These are phyloP conservation scores for Drusus annulatus DNA, from an alignment of 1,140 invertebrate species.

Conservation along the genomic window DNA sequence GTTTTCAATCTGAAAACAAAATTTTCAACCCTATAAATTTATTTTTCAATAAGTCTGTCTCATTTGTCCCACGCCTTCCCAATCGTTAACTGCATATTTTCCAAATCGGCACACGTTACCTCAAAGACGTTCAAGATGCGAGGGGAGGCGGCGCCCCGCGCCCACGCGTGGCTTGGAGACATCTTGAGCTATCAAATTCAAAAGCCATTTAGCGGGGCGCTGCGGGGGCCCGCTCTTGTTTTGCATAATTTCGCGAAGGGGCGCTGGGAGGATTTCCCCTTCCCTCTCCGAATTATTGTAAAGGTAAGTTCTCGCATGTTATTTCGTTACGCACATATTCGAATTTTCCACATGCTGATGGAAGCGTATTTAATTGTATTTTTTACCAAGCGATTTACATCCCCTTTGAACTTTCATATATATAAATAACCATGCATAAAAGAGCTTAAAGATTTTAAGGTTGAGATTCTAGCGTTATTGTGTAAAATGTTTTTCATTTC, in stretches of 20 bases:
- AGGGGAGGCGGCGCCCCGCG: not conserved
- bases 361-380: no score
- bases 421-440: no score
- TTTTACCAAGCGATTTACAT: no score
- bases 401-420: no score
- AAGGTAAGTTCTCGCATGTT: slow-evolving; percentile 13
- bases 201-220: slow-evolving; percentile 56
- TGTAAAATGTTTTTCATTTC: no score
- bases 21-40: not conserved
- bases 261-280: not conserved
- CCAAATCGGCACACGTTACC: slow-evolving; percentile 35
- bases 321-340: not conserved
- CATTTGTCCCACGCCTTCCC: slow-evolving; percentile 13
- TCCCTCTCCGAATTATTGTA: not conserved
- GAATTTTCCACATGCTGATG: not conserved
- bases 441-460: no score
- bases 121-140: slow-evolving; percentile 3
- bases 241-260: slow-evolving; percentile 52
- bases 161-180: slow-evolving; percentile 40
- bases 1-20: no score
- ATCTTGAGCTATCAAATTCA: slow-evolving; percentile 58
- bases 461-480: no score
- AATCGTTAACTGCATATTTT: slow-evolving; percentile 34
- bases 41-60: slow-evolving; percentile 10
- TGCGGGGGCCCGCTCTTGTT: slow-evolving; percentile 48